Evolutionary conservation across 2,888 invertebrate species (phyloP).

Genomic region (Ormyrus labotus): DNA sequence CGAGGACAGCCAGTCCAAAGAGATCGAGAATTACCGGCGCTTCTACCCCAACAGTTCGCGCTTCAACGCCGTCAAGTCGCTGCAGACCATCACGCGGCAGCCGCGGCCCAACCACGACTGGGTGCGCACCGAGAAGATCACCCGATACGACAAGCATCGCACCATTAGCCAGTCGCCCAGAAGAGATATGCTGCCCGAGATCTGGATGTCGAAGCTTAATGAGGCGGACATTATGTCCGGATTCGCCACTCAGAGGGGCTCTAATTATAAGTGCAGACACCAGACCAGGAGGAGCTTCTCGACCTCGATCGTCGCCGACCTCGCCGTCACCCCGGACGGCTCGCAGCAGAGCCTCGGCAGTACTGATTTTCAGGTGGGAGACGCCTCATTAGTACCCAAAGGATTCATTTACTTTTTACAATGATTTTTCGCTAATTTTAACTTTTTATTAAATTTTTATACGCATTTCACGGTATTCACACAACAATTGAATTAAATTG

Average conservation of each 20-base stretch:
- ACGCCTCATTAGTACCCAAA: too few species aligned
- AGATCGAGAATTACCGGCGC: constrained; percentile 62
- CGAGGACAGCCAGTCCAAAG: constrained; percentile 64
- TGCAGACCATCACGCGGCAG: constrained; percentile 68
- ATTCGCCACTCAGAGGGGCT: constrained; percentile 64
- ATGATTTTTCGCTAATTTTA: too few species aligned
- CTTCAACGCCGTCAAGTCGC: constrained; percentile 68
- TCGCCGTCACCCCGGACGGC: constrained; percentile 67
- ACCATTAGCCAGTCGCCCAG: constrained; percentile 70
- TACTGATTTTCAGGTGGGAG: constrained; percentile 69
- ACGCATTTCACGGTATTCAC: too few species aligned
- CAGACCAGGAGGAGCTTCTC: constrained; percentile 70
- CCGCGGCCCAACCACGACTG: constrained; percentile 71
- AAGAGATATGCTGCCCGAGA: constrained; percentile 61
- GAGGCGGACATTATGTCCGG: constrained; percentile 62
- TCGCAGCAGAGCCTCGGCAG: constrained; percentile 71
- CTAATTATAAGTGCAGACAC: constrained; percentile 66
- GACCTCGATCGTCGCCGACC: constrained; percentile 70
- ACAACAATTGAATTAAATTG: too few species aligned
- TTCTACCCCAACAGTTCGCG: constrained; percentile 67
- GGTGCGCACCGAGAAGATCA: constrained; percentile 69
- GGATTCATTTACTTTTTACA: too few species aligned
- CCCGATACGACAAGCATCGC: constrained; percentile 68
- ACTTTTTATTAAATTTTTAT: too few species aligned
- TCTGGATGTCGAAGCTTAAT: constrained; percentile 67